Conservation (phyloP, 2,113 vertebrate genomes). For the Tetrax tetrax region DNA sequence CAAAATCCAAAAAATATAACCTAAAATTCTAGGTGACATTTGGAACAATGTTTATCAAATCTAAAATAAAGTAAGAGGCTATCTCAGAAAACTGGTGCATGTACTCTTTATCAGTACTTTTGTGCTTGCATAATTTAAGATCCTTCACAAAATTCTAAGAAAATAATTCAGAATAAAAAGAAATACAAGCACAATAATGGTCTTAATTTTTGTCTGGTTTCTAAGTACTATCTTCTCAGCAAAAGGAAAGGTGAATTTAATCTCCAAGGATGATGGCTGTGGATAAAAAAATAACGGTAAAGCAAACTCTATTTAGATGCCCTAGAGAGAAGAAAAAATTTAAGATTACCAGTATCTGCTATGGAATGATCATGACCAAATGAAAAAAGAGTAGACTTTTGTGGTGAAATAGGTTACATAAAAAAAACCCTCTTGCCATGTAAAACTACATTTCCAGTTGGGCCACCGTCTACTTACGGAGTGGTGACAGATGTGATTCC, state of each 20-base stretch:
- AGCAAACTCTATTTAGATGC: not conserved
- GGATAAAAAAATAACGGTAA: not conserved
- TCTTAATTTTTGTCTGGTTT: not conserved
- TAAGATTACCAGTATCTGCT: not conserved
- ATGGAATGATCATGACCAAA: not conserved
- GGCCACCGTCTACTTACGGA: not conserved
- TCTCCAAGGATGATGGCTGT: not conserved
- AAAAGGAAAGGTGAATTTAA: not conserved
- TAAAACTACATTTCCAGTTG: not conserved
- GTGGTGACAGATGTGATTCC: not conserved
- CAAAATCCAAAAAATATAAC: not conserved
- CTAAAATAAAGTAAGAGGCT: not conserved
- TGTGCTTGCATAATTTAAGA: not conserved
- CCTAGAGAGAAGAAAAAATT: not conserved
- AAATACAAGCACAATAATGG: not conserved
- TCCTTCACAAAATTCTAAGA: not conserved
- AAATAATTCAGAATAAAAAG: not conserved
- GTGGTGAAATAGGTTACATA: not conserved
- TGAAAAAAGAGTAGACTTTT: not conserved
- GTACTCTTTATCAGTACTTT: not conserved
- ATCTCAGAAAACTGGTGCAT: not conserved
- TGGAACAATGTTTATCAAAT: not conserved
- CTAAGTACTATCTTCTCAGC: not conserved
- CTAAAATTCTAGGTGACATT: not conserved
- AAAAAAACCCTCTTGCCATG: not conserved